Base-by-base conservation (phyloP, 2,888 invertebrate species). In the Calliopum simillimum region DNA sequence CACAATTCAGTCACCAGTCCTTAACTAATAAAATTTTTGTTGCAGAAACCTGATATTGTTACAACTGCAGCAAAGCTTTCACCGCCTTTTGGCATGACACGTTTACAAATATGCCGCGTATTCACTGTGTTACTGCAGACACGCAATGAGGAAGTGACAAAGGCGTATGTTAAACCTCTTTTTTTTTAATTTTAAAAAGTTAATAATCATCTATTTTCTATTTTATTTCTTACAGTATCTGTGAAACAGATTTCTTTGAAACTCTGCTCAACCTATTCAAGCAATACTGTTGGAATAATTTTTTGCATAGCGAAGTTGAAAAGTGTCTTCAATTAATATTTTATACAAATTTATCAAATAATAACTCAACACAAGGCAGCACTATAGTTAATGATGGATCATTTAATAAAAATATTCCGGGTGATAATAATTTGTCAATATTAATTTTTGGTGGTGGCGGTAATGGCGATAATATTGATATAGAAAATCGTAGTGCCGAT, bases 241-340 rank as follows among this genome's bases (percentile, higher is more conserved):
- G 85, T 76, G 80, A 81, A 75, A 85, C 88, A 84, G 90, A 89
- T 75, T 91, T 90, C 51, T 88, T 90, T 79, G 87, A 87, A 77
- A 87, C 90, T 79, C 88, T 93, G 80, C 87, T 97, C 90, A 93
- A 96, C 86, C 89, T 98, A 87, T 94, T 96, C 89, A 95, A 97
- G 88, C 89, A 90, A 85, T 95, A 94, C 88, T 90, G 92, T 76
- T 93, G 96, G 93, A 98, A 98, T 89, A 98, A 97, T 89, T 97
- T 98, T 88, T 89, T 98, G 84, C 98, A 98, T 87, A 93, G 93
- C 77, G 94, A 96, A 88, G 93, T 96, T 77, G 92, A 93, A 85
- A 90, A 92, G 85, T 93, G 94, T 84, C 87, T 97, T 78, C 88
- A 89, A 73, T 89, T 91, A 87, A 92, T 94, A 80, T 90, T 95